Evolutionary conservation across 2,113 vertebrate species (phyloP).

Genomic region (Thinocorus orbignyianus): DNA sequence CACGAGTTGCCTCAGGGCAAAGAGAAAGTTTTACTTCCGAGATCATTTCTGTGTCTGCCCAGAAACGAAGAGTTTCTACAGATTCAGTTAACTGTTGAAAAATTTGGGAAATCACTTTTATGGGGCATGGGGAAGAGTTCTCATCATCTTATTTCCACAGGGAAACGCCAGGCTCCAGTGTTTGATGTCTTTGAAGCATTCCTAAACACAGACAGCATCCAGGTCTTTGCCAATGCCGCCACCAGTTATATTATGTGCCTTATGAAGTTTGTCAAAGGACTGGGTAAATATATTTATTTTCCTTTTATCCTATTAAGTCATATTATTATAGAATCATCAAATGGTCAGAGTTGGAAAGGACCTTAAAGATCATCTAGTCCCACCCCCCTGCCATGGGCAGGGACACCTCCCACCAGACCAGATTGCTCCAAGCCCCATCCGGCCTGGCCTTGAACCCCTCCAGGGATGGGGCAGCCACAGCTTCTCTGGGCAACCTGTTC

Average conservation of each 20-base stretch:
- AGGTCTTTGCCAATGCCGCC: conserved; percentile 97
- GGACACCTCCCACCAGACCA: too few relatives aligned
- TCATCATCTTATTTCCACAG: conserved; percentile 66
- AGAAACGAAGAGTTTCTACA: neutral
- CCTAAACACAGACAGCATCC: conserved; percentile 96
- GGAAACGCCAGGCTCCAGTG: conserved; percentile 92
- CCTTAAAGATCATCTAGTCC: too few relatives aligned
- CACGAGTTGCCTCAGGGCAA: neutral
- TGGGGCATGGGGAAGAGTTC: neutral
- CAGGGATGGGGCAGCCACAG: too few relatives aligned
- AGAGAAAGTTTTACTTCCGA: neutral
- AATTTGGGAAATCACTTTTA: neutral
- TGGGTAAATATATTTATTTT: conserved; percentile 78
- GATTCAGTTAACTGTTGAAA: neutral
- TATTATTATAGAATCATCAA: too few relatives aligned
- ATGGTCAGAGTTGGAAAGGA: too few relatives aligned
- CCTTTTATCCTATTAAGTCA: neutral
- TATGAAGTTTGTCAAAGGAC: conserved; percentile 98
- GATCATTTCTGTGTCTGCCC: neutral
- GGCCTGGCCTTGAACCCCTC: too few relatives aligned
- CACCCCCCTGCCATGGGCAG: too few relatives aligned
- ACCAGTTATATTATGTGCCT: conserved; percentile 99
- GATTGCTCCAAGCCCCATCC: too few relatives aligned
- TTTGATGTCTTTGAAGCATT: conserved; percentile 99
- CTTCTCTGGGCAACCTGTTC: too few relatives aligned